Conservation (phyloP, 2,113 vertebrate species). For the Cyphomyrus discorhynchus region DNA sequence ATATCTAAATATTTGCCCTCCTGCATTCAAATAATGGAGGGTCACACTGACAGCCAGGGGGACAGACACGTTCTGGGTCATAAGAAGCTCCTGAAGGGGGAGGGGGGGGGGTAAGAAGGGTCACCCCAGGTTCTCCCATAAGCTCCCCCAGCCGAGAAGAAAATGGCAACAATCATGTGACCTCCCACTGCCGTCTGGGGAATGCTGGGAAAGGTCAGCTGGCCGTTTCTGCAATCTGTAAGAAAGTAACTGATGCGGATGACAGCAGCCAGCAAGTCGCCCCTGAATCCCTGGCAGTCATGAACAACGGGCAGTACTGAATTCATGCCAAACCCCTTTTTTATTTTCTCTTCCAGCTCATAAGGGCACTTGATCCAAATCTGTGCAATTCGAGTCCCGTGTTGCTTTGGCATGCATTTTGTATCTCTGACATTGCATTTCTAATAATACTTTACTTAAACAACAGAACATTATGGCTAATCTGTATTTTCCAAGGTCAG, state of each 20-base stretch:
- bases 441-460: constrained; percentile 11
- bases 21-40: background rate
- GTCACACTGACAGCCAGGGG: background rate
- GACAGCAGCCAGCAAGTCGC: background rate
- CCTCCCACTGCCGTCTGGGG: background rate
- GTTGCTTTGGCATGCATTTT: background rate
- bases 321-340: background rate
- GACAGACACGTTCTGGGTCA: background rate
- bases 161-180: constrained; percentile 19
- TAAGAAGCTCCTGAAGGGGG: background rate
- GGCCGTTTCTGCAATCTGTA: background rate
- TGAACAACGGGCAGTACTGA: background rate
- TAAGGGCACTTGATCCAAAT: background rate
- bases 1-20: background rate
- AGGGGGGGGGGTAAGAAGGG: background rate
- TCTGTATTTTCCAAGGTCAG: constrained; percentile 19
- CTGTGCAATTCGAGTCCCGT: background rate
- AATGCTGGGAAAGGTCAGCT: constrained; percentile 3
- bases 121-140: background rate
- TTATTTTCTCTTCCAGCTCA: background rate
- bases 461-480: constrained; percentile 17
- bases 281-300: background rate
- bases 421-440: background rate
- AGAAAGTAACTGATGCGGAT: background rate
- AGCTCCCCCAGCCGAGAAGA: background rate